Evolutionary conservation across 2,113 vertebrate species (phyloP).

Genomic region (Protomyctophum bolini): DNA sequence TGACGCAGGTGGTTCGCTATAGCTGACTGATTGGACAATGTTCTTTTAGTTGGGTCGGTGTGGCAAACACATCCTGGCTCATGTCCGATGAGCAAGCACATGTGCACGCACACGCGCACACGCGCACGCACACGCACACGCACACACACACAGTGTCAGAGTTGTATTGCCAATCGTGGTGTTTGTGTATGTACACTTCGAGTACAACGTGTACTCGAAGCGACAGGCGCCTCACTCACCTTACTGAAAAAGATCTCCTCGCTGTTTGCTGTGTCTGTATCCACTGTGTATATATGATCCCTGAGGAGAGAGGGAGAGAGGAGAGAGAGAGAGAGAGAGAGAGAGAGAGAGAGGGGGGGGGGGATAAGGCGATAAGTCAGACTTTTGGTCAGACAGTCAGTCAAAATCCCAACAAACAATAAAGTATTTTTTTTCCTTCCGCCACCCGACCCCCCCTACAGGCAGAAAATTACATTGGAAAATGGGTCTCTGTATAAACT

Average conservation of each 20-base stretch:
- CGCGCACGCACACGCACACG: slow-evolving; percentile 25
- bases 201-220: slow-evolving; percentile 48
- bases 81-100: slow-evolving; percentile 24
- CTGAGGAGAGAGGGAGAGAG: slow-evolving; percentile 75
- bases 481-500: slow-evolving; percentile 75
- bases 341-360: slow-evolving; percentile 25
- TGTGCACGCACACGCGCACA: slow-evolving; percentile 29
- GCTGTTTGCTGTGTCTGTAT: slow-evolving; percentile 88
- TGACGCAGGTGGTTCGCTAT: slow-evolving; percentile 64
- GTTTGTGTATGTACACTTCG: slow-evolving; percentile 5
- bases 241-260: slow-evolving; percentile 99
- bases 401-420: slow-evolving; percentile 62
- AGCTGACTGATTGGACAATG: slow-evolving; percentile 76
- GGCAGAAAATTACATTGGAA: slow-evolving; percentile 59
- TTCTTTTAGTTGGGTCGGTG: slow-evolving; percentile 67
- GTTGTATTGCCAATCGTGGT: slow-evolving; percentile 44
- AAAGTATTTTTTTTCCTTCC: slow-evolving; percentile 36
- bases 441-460: slow-evolving; percentile 42
- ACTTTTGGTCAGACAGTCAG: slow-evolving; percentile 54
- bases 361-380: slow-evolving; percentile 63
- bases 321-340: slow-evolving; percentile 40
- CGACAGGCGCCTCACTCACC: slow-evolving; percentile 84
- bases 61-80: slow-evolving; percentile 21
- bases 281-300: slow-evolving; percentile 99
- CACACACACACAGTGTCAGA: slow-evolving; percentile 30